Conservation (phyloP, 2,113 vertebrate species). For the Corynorhinus townsendii region DNA sequence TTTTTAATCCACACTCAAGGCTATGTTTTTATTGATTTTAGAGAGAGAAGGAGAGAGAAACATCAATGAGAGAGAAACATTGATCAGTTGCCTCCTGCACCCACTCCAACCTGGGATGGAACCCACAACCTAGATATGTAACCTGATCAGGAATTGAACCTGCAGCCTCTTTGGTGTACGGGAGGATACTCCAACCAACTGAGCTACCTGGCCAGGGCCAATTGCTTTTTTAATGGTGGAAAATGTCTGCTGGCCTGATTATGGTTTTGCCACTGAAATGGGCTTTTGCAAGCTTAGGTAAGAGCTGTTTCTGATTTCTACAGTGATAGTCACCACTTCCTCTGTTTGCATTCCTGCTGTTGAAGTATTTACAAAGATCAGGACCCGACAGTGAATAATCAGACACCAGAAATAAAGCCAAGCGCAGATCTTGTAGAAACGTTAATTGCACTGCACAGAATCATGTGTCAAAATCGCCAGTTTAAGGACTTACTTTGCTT, state of each 20-base stretch:
- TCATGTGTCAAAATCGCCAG: background rate
- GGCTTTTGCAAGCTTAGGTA: background rate
- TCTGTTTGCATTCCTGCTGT: background rate
- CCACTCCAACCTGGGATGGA: background rate
- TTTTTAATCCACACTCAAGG: background rate
- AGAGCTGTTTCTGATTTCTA: background rate
- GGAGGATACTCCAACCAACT: background rate
- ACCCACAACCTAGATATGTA: background rate
- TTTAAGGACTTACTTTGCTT: background rate
- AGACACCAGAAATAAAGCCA: fast-evolving
- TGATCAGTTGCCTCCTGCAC: background rate
- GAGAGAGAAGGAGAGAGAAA: background rate
- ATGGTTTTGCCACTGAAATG: background rate
- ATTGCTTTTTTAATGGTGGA: background rate
- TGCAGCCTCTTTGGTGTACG: background rate
- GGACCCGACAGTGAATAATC: fast-evolving
- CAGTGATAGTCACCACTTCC: fast-evolving
- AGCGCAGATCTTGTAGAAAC: background rate
- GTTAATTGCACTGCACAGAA: background rate
- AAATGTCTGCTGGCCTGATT: background rate
- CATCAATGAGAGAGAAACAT: background rate
- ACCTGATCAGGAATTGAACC: background rate
- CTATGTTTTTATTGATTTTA: background rate
- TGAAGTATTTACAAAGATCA: background rate
- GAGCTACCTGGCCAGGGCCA: background rate